A percentile compares a stretch with the other conserved stretches of the same genome.
Evolutionary conservation across 35 echinoderm and acorn worm species (phyloP).

Genomic region (Heliocidaris tuberculata): DNA sequence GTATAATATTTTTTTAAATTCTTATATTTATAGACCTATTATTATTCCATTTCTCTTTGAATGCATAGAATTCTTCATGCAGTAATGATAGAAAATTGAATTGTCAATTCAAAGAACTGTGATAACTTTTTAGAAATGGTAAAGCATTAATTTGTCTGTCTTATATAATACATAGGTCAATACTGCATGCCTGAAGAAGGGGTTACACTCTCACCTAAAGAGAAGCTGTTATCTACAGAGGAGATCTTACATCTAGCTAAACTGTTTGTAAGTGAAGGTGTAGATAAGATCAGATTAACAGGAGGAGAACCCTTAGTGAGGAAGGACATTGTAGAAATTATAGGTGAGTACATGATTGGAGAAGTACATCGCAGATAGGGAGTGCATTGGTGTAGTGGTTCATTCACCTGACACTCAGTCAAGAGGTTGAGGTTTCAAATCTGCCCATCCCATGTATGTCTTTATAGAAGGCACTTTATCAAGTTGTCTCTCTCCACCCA

Average conservation of each 20-base stretch:
- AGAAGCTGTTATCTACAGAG: conserved; percentile 65
- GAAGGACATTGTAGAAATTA: conserved; percentile 85
- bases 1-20: too few species aligned
- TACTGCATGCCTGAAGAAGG: conserved; percentile 99
- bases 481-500: too few species aligned
- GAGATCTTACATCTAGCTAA: conserved; percentile 74
- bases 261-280: conserved; percentile 91
- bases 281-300: conserved; percentile 92
- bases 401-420: neutral
- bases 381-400: neutral
- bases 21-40: too few species aligned
- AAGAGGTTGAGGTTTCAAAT: neutral
- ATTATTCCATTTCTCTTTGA: too few species aligned
- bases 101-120: neutral
- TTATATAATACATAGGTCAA: conserved; percentile 69
- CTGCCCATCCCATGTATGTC: too few species aligned
- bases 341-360: conserved; percentile 61
- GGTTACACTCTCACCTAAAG: conserved; percentile 72
- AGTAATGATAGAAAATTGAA: neutral
- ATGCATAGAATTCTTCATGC: neutral
- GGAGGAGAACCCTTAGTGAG: conserved; percentile 96
- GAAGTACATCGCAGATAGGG: neutral
- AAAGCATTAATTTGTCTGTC: neutral
- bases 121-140: neutral
- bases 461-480: too few species aligned